Conservation (phyloP, 2,797 vertebrate species). For the Sebastes reedi region DNA sequence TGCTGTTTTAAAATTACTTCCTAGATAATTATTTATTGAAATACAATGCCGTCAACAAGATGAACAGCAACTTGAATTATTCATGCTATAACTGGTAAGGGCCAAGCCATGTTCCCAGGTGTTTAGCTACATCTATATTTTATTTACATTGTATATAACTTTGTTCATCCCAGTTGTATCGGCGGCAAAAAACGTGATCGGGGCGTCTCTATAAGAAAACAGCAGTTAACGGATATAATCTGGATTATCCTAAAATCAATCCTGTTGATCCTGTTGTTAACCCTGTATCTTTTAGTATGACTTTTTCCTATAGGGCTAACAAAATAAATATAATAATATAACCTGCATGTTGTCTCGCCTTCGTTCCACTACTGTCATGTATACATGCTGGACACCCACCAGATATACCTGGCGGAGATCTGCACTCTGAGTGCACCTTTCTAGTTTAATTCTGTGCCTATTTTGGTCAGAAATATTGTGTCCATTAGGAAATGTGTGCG, state of each 20-base stretch:
- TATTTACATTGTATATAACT: too few species aligned
- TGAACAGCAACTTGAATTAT: constrained; percentile 63
- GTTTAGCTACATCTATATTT: background rate
- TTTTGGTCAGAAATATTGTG: constrained; percentile 19
- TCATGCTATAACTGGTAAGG: constrained; percentile 54
- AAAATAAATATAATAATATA: background rate
- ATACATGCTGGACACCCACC: background rate
- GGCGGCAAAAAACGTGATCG: too few species aligned
- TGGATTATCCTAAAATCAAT: too few species aligned
- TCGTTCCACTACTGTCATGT: background rate
- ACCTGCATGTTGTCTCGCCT: background rate
- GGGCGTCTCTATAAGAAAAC: too few species aligned
- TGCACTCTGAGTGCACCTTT: background rate
- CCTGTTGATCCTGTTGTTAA: too few species aligned
- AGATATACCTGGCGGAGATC: background rate
- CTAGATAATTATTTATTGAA: constrained; percentile 61
- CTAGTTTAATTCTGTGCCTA: constrained; percentile 4
- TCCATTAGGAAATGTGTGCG: constrained; percentile 15
- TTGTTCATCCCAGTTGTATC: too few species aligned
- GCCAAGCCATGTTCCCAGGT: constrained; percentile 12
- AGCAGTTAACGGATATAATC: too few species aligned
- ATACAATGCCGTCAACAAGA: constrained; percentile 52
- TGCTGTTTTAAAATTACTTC: constrained; percentile 14
- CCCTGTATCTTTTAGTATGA: too few species aligned
- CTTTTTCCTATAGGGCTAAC: too few species aligned